Base-by-base conservation (phyloP, 2,113 vertebrate genomes). In the Eonycteris spelaea region DNA sequence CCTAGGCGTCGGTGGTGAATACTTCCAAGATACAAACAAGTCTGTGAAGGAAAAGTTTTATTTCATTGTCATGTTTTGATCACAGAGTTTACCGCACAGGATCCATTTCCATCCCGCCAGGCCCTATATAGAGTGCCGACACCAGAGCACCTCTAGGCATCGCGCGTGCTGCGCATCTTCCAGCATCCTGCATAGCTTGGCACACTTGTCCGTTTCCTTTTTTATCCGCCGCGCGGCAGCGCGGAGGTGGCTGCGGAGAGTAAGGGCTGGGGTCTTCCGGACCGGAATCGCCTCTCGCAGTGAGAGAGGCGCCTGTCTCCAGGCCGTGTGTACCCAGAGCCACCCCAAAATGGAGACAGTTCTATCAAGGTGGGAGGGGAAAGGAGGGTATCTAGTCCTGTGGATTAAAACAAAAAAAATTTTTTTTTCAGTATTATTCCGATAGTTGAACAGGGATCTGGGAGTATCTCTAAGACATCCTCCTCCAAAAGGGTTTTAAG, bases 201-300 rank as follows among this genome's bases (percentile, higher is more conserved):
- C 33, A 12, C 86, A 5, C 38, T 2, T 9, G n/a, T 78, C 94
- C 11, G 40, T 67, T 96, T 87, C 87, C 59, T 35, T 87, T 77
- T 80, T 3, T 18, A 83, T 94, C 96, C 79, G 84, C 94, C 4
- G 78, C 45, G 87, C 74, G 22, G 95, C 88, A 82, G 95, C 80
- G 75, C 88, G 3, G 83, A 92, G 87, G 79, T 91, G 92, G 12
- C 74, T 73, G 5, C 2, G 19, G 55, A 43, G 83, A 75, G n/a
- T 6, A 2, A 68, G 59, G 59, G 28, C 19, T 30, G 65, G 70
- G 97, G 86, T 85, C 92, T 85, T n/a, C 18, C 0, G 0, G 28
- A 21, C 16, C 0, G 11, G 53, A 30, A n/a, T 95, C 19, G 9
- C 24, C 53, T 90, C 33, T 70, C 38, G 28, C 11, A 1, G 22